phyloP scores from a whole-genome alignment of 2,888 invertebrate species.

The Phasia obesa region DNA sequence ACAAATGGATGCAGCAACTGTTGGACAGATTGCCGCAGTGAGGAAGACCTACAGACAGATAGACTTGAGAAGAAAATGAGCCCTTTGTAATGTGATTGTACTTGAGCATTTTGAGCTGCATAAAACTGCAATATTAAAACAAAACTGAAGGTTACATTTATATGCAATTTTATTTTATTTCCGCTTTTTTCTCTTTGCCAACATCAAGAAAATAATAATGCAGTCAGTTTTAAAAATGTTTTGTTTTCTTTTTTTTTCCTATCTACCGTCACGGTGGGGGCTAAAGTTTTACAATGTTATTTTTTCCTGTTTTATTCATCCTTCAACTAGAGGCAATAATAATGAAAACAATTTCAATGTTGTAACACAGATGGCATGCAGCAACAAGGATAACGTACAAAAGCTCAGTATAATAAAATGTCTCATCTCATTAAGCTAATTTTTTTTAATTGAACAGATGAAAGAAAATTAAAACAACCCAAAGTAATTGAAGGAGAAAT shows the following conservation, averaged over 20 bases:
- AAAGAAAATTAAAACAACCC: no score
- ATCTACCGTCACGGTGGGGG: not conserved
- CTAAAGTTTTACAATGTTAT: not conserved
- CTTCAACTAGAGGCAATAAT: no score
- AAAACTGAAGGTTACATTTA: not conserved
- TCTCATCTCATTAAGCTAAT: no score
- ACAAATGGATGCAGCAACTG: conserved; percentile 10
- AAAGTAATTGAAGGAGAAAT: no score
- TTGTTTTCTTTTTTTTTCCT: conserved; percentile 1
- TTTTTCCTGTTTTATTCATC: not conserved
- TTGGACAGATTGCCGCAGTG: not conserved
- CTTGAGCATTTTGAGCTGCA: not conserved
- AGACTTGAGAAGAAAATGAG: not conserved
- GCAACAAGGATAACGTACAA: no score
- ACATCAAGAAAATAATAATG: not conserved
- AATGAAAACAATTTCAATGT: no score
- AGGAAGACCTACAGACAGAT: not conserved
- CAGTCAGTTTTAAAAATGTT: conserved; percentile 8
- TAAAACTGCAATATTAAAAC: not conserved
- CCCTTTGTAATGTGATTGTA: not conserved
- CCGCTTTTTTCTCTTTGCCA: not conserved
- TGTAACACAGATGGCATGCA: no score
- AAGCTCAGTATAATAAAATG: no score
- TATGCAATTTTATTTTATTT: conserved; percentile 37
- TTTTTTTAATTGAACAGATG: no score